Conservation (phyloP, 2,888 invertebrate species). For the Apotomis betuletana region DNA sequence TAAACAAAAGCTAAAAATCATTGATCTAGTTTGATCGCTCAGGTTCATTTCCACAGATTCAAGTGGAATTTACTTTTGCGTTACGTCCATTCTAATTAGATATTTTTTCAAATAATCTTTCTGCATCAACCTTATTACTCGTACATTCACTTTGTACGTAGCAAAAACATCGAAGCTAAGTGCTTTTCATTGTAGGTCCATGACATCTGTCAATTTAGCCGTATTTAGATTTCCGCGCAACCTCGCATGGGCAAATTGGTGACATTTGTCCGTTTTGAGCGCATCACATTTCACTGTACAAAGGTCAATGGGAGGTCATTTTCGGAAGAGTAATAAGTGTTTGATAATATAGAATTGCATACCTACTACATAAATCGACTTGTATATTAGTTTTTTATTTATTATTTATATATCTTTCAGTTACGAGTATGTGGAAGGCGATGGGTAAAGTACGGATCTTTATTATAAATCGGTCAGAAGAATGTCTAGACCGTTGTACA, state of each 20-base stretch:
- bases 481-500: too few species aligned
- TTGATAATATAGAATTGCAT: not conserved
- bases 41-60: too few species aligned
- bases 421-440: too few species aligned
- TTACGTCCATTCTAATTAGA: slow-evolving; percentile 3
- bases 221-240: slow-evolving; percentile 31
- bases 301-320: slow-evolving; percentile 34
- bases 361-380: too few species aligned
- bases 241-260: slow-evolving; percentile 30
- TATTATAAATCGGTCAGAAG: too few species aligned
- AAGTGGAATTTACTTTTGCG: not conserved
- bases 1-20: too few species aligned
- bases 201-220: slow-evolving; percentile 37
- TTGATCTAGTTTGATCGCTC: too few species aligned
- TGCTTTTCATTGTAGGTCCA: slow-evolving; percentile 32
- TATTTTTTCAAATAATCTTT: not conserved
- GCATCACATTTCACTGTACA: slow-evolving; percentile 29
- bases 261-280: slow-evolving; percentile 31
- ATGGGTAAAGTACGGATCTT: too few species aligned
- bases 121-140: not conserved
- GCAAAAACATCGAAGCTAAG: slow-evolving; percentile 18
- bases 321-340: slow-evolving; percentile 17
- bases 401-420: too few species aligned
- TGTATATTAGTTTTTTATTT: too few species aligned
- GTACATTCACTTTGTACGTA: not conserved